A percentile compares a stretch with the other conserved stretches of the same genome.
These are phyloP conservation scores for Ophion slaviceki DNA, from an alignment of 2,888 invertebrate species.

Conservation along the genomic window DNA sequence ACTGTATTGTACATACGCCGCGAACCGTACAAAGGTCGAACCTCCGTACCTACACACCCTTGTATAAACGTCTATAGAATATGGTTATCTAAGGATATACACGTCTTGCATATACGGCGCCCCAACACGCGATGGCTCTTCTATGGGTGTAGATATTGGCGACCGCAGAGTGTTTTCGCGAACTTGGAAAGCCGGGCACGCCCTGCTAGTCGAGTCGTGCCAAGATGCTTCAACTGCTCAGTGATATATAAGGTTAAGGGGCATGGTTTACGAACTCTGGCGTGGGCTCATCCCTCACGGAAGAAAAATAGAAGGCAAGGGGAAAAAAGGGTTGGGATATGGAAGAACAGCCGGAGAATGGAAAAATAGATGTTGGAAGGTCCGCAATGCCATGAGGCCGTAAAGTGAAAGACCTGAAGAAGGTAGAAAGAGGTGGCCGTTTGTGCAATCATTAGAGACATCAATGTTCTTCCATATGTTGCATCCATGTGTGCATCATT, in stretches of 20 bases:
- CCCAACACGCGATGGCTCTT: not conserved
- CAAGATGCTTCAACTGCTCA: slow-evolving; percentile 60
- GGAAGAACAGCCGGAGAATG: not conserved
- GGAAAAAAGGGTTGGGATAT: not conserved
- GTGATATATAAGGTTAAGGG: slow-evolving; percentile 60
- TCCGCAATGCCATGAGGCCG: not conserved
- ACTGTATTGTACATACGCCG: not conserved
- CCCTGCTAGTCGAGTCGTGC: slow-evolving; percentile 54
- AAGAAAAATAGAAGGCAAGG: slow-evolving; percentile 35
- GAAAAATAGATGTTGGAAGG: not conserved
- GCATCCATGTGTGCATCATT: too few species aligned
- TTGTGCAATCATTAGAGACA: too few species aligned
- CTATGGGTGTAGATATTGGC: slow-evolving; percentile 45
- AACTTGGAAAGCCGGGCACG: slow-evolving; percentile 60
- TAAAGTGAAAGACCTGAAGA: not conserved
- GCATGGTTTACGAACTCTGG: slow-evolving; percentile 48
- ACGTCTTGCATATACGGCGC: not conserved
- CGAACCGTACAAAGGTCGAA: slow-evolving; percentile 2
- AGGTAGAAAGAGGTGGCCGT: too few species aligned
- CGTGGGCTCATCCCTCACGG: slow-evolving; percentile 33
- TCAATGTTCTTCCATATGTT: too few species aligned
- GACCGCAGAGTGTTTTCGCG: slow-evolving; percentile 58
- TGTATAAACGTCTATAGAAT: slow-evolving; percentile 19
- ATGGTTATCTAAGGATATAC: slow-evolving; percentile 29
- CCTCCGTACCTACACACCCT: not conserved